phyloP scores from a whole-genome alignment of 2,797 vertebrate species.

The Varecia variegata region DNA sequence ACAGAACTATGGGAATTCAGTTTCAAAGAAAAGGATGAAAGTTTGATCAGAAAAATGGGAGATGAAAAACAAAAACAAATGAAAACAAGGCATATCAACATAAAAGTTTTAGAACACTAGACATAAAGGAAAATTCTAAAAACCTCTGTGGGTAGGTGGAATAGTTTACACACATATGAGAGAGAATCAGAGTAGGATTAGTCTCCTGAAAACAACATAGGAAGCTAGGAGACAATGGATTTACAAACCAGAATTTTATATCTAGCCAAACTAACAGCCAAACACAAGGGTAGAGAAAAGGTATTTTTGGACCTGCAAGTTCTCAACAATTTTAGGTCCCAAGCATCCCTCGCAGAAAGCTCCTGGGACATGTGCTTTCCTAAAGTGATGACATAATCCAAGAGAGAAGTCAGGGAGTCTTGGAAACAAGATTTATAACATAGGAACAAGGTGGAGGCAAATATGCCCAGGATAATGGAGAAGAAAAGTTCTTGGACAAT shows the following conservation, averaged over 20 bases:
- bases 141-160: neutral
- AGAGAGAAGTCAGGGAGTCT: neutral
- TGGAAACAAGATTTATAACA: neutral
- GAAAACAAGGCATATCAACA: neutral
- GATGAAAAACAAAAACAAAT: neutral
- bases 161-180: neutral
- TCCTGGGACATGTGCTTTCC: neutral
- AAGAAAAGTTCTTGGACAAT: neutral
- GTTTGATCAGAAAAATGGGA: neutral
- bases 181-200: neutral
- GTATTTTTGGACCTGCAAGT: neutral
- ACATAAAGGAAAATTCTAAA: neutral
- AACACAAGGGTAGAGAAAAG: neutral
- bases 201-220: neutral
- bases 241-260: neutral
- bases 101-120: neutral
- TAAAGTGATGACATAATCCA: neutral
- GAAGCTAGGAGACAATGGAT: neutral
- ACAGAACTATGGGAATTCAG: neutral
- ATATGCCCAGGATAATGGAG: neutral
- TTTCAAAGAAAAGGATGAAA: neutral
- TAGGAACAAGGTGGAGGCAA: neutral
- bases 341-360: neutral
- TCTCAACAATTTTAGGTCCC: neutral
- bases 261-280: neutral